Percentiles rank a stretch among this genome's conserved stretches.
These are phyloP conservation scores for Notamacropus eugenii DNA, from an alignment of 2,797 vertebrate genomes.

Conservation along the genomic window DNA sequence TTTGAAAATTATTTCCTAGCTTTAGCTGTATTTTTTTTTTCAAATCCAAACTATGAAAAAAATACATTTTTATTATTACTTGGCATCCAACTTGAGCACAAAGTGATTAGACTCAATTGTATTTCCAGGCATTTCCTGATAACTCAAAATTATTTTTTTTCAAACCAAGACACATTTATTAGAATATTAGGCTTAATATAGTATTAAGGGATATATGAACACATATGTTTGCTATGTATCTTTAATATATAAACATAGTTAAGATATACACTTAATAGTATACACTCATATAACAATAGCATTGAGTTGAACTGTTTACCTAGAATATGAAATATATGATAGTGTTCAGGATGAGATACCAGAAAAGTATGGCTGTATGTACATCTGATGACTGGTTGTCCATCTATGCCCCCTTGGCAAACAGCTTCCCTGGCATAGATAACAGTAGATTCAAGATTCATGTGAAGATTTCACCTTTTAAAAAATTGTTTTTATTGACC, in stretches of 20 bases:
- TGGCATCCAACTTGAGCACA: slow-evolving; percentile 17
- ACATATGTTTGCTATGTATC: neutral
- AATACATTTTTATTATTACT: slow-evolving; percentile 45
- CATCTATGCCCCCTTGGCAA: neutral
- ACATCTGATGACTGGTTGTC: neutral
- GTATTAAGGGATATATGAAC: neutral
- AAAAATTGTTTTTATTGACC: neutral
- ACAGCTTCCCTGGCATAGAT: neutral
- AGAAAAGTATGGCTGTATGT: neutral
- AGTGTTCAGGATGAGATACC: neutral
- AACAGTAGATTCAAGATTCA: neutral
- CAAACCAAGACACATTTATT: neutral
- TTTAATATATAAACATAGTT: neutral
- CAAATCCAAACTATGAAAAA: slow-evolving; percentile 48
- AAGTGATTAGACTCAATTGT: slow-evolving; percentile 61
- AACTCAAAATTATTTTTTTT: slow-evolving; percentile 53
- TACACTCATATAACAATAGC: neutral
- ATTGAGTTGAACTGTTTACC: neutral
- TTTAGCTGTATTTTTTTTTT: slow-evolving; percentile 49
- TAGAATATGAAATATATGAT: neutral
- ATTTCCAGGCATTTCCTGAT: slow-evolving; percentile 34
- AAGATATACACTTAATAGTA: neutral
- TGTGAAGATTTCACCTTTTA: neutral
- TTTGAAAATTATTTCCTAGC: slow-evolving; percentile 61
- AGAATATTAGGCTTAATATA: slow-evolving; percentile 47